Evolutionary conservation across 2,888 invertebrate genomes (phyloP), one percentile per base, ranked within the genome.

Genomic region (Byasa hedistus): DNA sequence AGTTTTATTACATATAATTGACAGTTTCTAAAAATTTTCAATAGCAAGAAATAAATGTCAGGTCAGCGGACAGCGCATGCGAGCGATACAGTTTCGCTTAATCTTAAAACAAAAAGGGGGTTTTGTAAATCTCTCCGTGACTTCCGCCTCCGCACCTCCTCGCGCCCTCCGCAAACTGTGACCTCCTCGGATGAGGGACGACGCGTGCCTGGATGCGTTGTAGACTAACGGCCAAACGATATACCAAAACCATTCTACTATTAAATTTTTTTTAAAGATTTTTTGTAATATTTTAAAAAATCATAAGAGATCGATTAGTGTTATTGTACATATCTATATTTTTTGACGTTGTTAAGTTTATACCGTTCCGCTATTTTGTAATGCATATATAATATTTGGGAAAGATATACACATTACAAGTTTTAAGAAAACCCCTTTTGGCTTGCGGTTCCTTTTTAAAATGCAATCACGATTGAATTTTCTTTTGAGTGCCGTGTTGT

Each of bases 11-110:
- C n/a, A n/a, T n/a, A n/a, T n/a, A n/a, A n/a, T n/a, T n/a, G n/a
- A 3, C 27, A 27, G 3, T 27, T 27, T 27, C 3, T 4, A 27
- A 27, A 4, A 51, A 21, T 51, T 51, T 63, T 66, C 67, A 60
- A 36, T 36, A 44, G 78, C 76, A 76, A 84, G 82, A 84, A 83
- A 84, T 80, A 82, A 80, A 71, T 73, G 78, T 74, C 73, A 77
- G 75, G 79, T 81, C 80, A 83, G 79, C 81, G 81, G 81, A 82
- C 80, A 82, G 80, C 77, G 79, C 73, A 82, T 79, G 82, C 81
- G 79, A 81, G 85, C 81, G 83, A 83, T 86, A 86, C 85, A 83
- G 84, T 85, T 86, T 81, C 78, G 87, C 82, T 85, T 86, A 87
- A 87, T 89, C 87, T 87, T 87, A 84, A 84, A 86, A 85, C 85